A percentile compares a stretch with the other conserved stretches of the same genome.
These are phyloP conservation scores for Drosophila azteca DNA, from an alignment of 1,140 invertebrate species.

Conservation along the genomic window DNA sequence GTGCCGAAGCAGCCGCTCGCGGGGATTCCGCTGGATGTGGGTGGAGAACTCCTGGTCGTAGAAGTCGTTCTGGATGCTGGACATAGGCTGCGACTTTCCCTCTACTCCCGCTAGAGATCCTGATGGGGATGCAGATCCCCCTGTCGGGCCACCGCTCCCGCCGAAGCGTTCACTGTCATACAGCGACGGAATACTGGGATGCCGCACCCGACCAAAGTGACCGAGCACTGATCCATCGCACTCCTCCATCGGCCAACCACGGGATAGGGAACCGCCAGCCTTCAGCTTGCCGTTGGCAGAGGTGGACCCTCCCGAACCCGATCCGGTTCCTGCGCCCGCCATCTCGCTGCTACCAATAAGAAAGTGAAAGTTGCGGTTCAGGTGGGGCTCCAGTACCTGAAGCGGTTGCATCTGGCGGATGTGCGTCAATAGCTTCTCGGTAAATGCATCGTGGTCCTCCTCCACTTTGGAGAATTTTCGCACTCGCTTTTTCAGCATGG, in stretches of 20 bases:
- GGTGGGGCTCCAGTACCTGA: slow-evolving; percentile 93
- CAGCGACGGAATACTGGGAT: slow-evolving; percentile 85
- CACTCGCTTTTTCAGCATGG: slow-evolving; percentile 87
- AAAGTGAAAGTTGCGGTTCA: slow-evolving; percentile 92
- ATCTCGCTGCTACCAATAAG: slow-evolving; percentile 44
- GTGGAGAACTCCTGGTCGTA: slow-evolving; percentile 97
- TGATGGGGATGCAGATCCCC: not conserved
- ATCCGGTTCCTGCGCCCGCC: slow-evolving; percentile 84
- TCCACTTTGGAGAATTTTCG: slow-evolving; percentile 93
- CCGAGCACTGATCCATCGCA: slow-evolving; percentile 86
- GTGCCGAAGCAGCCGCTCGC: slow-evolving; percentile 56
- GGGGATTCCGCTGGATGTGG: slow-evolving; percentile 66
- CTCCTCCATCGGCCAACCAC: slow-evolving; percentile 26
- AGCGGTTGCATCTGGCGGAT: slow-evolving; percentile 92
- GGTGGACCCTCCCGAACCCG: not conserved
- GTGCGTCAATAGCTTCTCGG: slow-evolving; percentile 94
- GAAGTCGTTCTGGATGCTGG: slow-evolving; percentile 93
- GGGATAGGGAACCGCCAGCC: slow-evolving; percentile 18
- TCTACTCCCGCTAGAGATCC: slow-evolving; percentile 63
- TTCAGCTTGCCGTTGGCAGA: slow-evolving; percentile 49
- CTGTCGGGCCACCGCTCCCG: slow-evolving; percentile 36
- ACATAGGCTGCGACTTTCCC: slow-evolving; percentile 34
- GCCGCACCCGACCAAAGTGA: slow-evolving; percentile 89
- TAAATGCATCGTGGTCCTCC: slow-evolving; percentile 95
- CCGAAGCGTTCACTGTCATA: slow-evolving; percentile 76